Percentiles rank a stretch among this genome's conserved stretches.
phyloP scores from a whole-genome alignment of 2,113 vertebrate genomes.

The Vidua chalybeata region DNA sequence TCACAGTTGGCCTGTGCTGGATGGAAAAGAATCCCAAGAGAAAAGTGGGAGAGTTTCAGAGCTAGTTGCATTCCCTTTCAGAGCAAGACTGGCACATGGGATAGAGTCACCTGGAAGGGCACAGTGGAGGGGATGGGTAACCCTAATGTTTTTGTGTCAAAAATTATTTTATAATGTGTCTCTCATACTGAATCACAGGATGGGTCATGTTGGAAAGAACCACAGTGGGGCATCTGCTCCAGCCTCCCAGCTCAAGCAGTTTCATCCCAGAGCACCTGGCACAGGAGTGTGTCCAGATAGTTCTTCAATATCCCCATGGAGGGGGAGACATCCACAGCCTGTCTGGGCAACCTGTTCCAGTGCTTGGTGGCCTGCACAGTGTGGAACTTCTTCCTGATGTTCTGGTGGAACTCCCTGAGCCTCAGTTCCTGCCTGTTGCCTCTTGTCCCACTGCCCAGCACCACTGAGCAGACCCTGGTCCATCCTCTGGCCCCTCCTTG shows the following conservation, averaged over 20 bases:
- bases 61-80: background rate
- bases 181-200: background rate
- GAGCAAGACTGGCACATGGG: background rate
- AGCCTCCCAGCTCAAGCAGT: background rate
- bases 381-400: background rate
- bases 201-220: background rate
- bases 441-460: background rate
- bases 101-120: background rate
- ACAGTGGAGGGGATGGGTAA: background rate
- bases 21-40: background rate
- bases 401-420: background rate
- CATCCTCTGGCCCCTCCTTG: background rate
- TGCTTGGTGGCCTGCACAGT: too few relatives aligned
- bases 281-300: background rate
- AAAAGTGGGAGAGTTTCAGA: background rate
- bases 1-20: background rate
- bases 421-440: background rate
- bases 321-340: background rate
- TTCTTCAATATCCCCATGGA: background rate
- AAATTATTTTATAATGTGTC: background rate
- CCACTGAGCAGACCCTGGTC: rapidly evolving
- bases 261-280: background rate
- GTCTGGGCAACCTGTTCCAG: background rate
- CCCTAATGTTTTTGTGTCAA: background rate
- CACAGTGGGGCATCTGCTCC: background rate